Base-by-base conservation (phyloP, 2,113 vertebrate genomes). In the Aegypius monachus region DNA sequence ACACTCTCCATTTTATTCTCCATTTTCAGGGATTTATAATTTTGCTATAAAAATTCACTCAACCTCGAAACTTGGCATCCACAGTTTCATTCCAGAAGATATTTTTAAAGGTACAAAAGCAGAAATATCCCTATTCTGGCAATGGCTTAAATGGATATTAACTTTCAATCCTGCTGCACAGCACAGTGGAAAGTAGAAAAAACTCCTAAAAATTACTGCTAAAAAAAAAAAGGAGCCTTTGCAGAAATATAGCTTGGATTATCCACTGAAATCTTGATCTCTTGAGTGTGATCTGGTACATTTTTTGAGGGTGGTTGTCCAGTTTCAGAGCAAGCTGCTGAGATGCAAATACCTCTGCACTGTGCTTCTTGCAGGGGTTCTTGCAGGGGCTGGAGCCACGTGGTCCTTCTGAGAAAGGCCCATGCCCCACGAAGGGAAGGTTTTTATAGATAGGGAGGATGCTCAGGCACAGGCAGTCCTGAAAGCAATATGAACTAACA, bases 61-160 rank as follows among this genome's bases (percentile, higher is more conserved):
- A 85, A 83, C 73, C 70, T 96, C 95, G 96, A 97, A 97, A 95
- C 68, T 96, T 97, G 91, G 92, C 88, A 92, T 67, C 88, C 53
- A 21, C 81, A 43, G 15, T 79, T 95, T 97, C 86, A 68, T 86
- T 97, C 88, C 85, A 88, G 48, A 45, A 87, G 85, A 81, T 58
- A 88, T 97, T 97, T 95, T 96, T 88, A 80, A 98, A 98, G 97
- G 93, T 93, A 94, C 93, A 96, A 95, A 90, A 81, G 63, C 53
- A 59, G 84, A 96, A 97, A 92, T 88, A 94, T 84, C 68, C 68
- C 8, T 77, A 50, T 90, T 81, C 93, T 88, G 84, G 65, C 3
- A 5, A 8, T 38, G 79, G 62, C 88, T 97, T 94, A 95, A 92
- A 89, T 36, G 48, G 75, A 92, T 80, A 74, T 93, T 90, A 91